Conservation (phyloP, 1,140 invertebrate genomes). For the Latrodectus geometricus region DNA sequence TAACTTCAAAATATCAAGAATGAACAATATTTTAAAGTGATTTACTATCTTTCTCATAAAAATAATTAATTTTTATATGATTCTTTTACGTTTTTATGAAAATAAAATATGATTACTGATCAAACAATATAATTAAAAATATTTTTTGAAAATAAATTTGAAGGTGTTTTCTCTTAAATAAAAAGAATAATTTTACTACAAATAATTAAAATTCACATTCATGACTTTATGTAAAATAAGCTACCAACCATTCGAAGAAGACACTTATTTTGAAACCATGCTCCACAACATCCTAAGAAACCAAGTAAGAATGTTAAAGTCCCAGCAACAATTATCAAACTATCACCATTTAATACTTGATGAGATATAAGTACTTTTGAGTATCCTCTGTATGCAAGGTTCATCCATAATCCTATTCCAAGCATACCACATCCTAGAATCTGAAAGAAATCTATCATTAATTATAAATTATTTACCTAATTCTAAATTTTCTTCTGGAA, state of each 20-base stretch:
- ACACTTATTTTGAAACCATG: conserved; percentile 83
- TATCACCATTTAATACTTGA: conserved; percentile 77
- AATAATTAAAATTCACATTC: background rate
- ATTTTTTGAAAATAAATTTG: no score
- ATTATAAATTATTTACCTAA: no score
- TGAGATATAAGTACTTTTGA: conserved; percentile 79
- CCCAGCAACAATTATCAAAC: conserved; percentile 77
- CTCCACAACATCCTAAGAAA: conserved; percentile 84
- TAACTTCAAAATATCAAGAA: no score
- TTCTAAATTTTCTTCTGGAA: no score
- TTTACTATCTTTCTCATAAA: no score
- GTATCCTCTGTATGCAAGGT: conserved; percentile 77
- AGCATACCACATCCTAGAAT: conserved; percentile 80
- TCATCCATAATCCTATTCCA: conserved; percentile 80
- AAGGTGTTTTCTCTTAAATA: background rate
- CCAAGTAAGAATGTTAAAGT: conserved; percentile 79
- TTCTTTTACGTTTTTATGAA: no score
- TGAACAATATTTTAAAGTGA: no score
- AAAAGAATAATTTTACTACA: background rate
- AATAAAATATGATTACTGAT: no score
- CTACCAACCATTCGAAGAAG: conserved; percentile 79
- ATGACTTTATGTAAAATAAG: background rate
- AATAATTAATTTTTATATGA: no score
- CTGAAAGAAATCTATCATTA: conserved; percentile 70
- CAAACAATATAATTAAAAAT: no score